phyloP scores from a whole-genome alignment of 2,113 vertebrate genomes.

The Apistogramma diplotaenia region DNA sequence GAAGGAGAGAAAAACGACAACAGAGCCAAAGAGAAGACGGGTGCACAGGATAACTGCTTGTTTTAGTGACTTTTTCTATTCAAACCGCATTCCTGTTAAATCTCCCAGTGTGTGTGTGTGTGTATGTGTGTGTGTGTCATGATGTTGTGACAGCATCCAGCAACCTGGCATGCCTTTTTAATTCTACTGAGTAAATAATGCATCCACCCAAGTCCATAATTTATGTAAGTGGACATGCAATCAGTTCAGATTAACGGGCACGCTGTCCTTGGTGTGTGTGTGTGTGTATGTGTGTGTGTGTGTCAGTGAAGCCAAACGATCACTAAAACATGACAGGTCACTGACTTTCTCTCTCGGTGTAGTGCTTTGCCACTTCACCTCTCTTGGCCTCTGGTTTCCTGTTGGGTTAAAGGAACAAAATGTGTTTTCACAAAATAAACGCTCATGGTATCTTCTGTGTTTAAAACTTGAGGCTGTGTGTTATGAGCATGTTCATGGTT shows the following conservation, averaged over 20 bases:
- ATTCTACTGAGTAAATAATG: conserved; percentile 78
- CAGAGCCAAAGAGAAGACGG: not conserved
- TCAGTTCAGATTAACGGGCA: conserved; percentile 79
- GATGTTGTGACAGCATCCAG: conserved; percentile 57
- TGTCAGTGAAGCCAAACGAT: conserved; percentile 3
- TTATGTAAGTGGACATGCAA: conserved; percentile 83
- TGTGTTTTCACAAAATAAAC: not conserved
- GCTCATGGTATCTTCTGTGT: not conserved
- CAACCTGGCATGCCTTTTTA: conserved; percentile 73
- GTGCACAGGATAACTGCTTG: not conserved
- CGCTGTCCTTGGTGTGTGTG: conserved; percentile 16
- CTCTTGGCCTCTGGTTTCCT: not conserved
- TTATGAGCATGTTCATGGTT: not conserved
- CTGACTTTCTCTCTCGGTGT: conserved; percentile 43
- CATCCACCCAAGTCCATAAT: conserved; percentile 72
- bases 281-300: not conserved
- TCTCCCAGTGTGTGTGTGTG: conserved; percentile 13
- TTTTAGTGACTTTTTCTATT: conserved; percentile 10
- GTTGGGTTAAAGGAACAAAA: not conserved
- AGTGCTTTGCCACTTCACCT: conserved; percentile 29
- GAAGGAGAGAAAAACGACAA: not conserved
- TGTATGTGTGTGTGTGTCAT: conserved; percentile 38
- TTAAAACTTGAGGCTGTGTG: not conserved
- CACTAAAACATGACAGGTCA: conserved; percentile 58
- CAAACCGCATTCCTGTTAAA: conserved; percentile 1